Evolutionary conservation across 2,888 invertebrate species (phyloP), one percentile per base, ranked within the genome.

Genomic region (Erebia ligea): DNA sequence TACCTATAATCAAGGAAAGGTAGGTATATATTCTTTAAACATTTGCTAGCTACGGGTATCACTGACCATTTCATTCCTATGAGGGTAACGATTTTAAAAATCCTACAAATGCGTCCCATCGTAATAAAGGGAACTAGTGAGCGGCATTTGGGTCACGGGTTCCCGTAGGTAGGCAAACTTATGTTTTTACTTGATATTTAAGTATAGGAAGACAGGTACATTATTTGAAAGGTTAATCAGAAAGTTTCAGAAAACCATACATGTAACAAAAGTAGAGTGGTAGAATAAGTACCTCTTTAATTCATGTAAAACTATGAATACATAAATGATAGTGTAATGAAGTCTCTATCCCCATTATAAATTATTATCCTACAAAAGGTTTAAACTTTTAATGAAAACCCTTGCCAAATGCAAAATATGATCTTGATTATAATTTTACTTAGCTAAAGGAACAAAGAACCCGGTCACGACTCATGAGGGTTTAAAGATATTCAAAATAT

Each of bases 91-190:
- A n/a, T 52, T 17, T 52, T 8, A 52, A 52, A 52, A 52, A 52
- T 52, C 10, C 17, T 17, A 52, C 52, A 17, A 52, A 52, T 52
- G 52, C 17, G 52, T 52, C 52, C 52, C 52, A 52, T 17, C 52
- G 52, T 52, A 52, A 52, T 52, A 17, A 52, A 52, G 17, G n/a
- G n/a, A 52, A 17, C 9, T 9, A 17, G 17, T 52, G 52, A 52
- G 52, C 52, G 52, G n/a, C 17, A 17, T 17, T 15, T 15, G 50
- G 50, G 50, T 50, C 10, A 6, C 50, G n/a, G 50, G 50, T 52
- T 17, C n/a, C 6, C 2, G 6, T 52, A 40, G 2, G 59, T 59
- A 45, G 50, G 45, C 45, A 59, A 66, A 73, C 58, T 65, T 73
- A 17, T 25, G 34, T n/a, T 25, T 54, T 34, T 15, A 15, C 15